Conservation (phyloP, 2,888 invertebrate species). For the Aricia artaxerxes region DNA sequence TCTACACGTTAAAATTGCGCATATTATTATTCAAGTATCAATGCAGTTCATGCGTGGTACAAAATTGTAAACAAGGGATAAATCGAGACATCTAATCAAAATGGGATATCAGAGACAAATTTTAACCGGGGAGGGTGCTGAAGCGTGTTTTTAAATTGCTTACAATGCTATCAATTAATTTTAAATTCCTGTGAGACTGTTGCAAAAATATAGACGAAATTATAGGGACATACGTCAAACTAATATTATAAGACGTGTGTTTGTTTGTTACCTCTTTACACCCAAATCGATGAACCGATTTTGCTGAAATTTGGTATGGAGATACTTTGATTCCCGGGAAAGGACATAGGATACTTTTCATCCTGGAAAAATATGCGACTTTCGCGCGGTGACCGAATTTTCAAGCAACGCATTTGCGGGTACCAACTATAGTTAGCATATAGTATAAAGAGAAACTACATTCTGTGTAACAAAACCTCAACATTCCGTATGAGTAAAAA, state of each 20-base stretch:
- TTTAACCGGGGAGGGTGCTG: constrained; percentile 69
- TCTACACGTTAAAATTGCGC: background rate
- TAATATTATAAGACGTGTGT: too few species aligned
- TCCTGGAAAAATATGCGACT: too few species aligned
- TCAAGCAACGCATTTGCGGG: too few species aligned
- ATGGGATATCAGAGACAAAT: constrained; percentile 76
- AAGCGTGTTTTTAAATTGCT: constrained; percentile 75
- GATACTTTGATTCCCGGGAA: too few species aligned
- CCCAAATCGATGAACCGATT: too few species aligned
- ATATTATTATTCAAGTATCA: constrained; percentile 54
- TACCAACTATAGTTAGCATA: too few species aligned
- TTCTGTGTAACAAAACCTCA: background rate
- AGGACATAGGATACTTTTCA: too few species aligned
- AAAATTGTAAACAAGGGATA: constrained; percentile 70
- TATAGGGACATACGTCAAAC: background rate
- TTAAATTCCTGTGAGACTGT: constrained; percentile 40
- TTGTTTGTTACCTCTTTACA: too few species aligned
- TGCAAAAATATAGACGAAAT: background rate
- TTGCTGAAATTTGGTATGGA: too few species aligned
- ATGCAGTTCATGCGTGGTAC: constrained; percentile 52
- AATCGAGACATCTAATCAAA: constrained; percentile 78
- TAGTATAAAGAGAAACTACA: background rate
- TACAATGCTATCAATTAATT: constrained; percentile 73
- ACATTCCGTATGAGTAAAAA: constrained; percentile 1
- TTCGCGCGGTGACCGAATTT: too few species aligned